Evolutionary conservation across 2,113 vertebrate species (phyloP).

Genomic region (Melanotaenia duboulayi): DNA sequence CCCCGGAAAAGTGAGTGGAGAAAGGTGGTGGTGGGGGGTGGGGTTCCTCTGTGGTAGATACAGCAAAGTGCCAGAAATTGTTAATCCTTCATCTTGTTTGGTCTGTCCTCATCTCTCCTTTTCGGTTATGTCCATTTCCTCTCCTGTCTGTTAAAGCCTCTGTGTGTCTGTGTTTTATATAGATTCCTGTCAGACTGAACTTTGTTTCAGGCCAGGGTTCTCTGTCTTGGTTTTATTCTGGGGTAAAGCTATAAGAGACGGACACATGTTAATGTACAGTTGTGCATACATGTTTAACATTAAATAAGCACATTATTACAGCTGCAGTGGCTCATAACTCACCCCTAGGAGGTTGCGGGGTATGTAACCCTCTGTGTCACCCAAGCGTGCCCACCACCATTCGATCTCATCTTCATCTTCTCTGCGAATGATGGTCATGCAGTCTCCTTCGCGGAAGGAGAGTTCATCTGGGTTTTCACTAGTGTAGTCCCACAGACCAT

Average conservation of each 20-base stretch:
- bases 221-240: slow-evolving; percentile 96
- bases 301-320: neutral
- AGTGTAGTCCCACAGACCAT: slow-evolving; percentile 93
- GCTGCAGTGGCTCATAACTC: slow-evolving; percentile 61
- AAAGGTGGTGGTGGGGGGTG: slow-evolving; percentile 25
- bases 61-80: slow-evolving; percentile 73
- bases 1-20: slow-evolving; percentile 35
- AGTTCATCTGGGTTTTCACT: slow-evolving; percentile 90
- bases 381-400: slow-evolving; percentile 97
- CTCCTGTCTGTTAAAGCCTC: slow-evolving; percentile 49
- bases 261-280: slow-evolving; percentile 13
- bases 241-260: slow-evolving; percentile 89
- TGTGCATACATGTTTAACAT: neutral
- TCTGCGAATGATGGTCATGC: slow-evolving; percentile 90
- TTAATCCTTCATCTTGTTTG: slow-evolving; percentile 81
- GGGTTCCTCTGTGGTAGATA: slow-evolving; percentile 40
- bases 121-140: slow-evolving; percentile 44
- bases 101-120: slow-evolving; percentile 65
- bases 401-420: slow-evolving; percentile 94
- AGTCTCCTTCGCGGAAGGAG: slow-evolving; percentile 90
- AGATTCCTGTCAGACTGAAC: slow-evolving; percentile 31
- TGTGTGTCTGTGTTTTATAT: slow-evolving; percentile 20
- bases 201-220: slow-evolving; percentile 89
- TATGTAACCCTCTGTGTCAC: slow-evolving; percentile 90
- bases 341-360: slow-evolving; percentile 97